phyloP scores from a whole-genome alignment of 2,113 vertebrate genomes.

The Campylomormyrus tamandua region DNA sequence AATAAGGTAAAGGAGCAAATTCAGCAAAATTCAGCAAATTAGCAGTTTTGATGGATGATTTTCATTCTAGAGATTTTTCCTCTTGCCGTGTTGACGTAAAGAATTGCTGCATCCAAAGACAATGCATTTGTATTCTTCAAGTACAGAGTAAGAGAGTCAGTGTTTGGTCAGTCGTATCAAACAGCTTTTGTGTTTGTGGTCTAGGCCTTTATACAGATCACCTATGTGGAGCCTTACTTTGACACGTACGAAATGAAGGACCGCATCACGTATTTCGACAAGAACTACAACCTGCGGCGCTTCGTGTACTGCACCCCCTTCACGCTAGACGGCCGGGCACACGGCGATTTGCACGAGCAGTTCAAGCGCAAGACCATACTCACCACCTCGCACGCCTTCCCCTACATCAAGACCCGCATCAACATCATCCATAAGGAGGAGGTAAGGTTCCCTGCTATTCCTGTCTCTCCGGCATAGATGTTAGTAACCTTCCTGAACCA shows the following conservation, averaged over 20 bases:
- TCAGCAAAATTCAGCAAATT: too few species aligned
- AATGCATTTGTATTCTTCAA: neutral
- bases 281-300: conserved; percentile 93
- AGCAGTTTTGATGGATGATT: neutral
- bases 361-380: conserved; percentile 96
- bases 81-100: neutral
- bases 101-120: neutral
- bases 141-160: neutral
- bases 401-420: conserved; percentile 97
- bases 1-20: conserved; percentile 72
- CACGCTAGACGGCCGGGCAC: conserved; percentile 90
- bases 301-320: conserved; percentile 98
- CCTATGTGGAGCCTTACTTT: conserved; percentile 94
- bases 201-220: conserved; percentile 95
- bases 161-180: neutral
- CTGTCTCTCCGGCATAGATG: neutral
- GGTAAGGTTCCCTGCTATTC: conserved; percentile 53
- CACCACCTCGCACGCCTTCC: conserved; percentile 93
- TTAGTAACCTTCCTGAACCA: neutral
- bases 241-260: conserved; percentile 99
- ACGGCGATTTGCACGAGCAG: conserved; percentile 93
- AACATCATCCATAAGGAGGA: conserved; percentile 98
- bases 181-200: neutral
- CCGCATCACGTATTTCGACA: conserved; percentile 96
- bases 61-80: neutral